These are phyloP conservation scores for Apostichopus californicus DNA, from an alignment of 35 echinoderm and acorn worm species.

Conservation along the genomic window DNA sequence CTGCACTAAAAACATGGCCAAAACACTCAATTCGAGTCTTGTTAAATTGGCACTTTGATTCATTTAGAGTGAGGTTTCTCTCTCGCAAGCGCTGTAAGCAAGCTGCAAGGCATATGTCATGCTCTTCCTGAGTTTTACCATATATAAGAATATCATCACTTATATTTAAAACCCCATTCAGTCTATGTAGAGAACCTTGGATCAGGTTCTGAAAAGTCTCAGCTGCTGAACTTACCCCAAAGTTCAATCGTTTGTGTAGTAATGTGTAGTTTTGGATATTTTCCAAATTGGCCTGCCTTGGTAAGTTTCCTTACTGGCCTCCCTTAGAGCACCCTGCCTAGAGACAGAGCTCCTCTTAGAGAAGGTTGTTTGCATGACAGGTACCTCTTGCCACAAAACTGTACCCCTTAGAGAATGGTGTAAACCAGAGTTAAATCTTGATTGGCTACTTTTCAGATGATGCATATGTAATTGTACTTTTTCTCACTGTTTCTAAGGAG, in stretches of 20 bases:
- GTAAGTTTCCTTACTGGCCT: too few relatives aligned
- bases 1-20: constrained; percentile 66
- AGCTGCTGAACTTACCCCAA: constrained; percentile 56
- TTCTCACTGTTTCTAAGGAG: too few relatives aligned
- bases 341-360: too few relatives aligned
- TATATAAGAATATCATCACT: constrained; percentile 25
- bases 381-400: too few relatives aligned
- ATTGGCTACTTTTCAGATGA: too few relatives aligned
- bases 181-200: constrained; percentile 28
- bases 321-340: too few relatives aligned
- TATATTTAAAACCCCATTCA: constrained; percentile 40
- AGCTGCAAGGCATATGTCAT: constrained; percentile 37
- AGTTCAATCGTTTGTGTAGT: constrained; percentile 59
- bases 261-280: too few relatives aligned
- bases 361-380: too few relatives aligned
- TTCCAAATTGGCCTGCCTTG: too few relatives aligned
- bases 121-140: constrained; percentile 9
- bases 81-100: constrained; percentile 47
- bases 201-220: constrained; percentile 67
- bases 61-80: constrained; percentile 50
- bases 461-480: too few relatives aligned
- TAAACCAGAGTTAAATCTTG: too few relatives aligned
- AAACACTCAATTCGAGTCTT: constrained; percentile 61
- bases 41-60: constrained; percentile 45
- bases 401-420: too few relatives aligned